phyloP scores from a whole-genome alignment of 2,797 vertebrate genomes.

The Sciurus carolinensis region DNA sequence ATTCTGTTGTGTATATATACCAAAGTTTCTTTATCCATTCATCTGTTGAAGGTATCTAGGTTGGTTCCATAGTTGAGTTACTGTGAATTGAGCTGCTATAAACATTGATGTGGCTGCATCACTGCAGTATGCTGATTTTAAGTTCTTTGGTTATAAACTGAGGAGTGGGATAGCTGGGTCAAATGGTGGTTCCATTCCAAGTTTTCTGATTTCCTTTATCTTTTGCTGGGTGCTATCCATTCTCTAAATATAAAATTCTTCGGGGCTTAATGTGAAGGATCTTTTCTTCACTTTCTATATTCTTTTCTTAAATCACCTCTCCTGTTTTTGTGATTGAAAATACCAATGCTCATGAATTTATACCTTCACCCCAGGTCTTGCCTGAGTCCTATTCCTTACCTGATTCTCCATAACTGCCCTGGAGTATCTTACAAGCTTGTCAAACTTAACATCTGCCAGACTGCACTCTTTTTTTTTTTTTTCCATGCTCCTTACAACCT shows the following conservation, averaged over 20 bases:
- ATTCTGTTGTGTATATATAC: too few species aligned
- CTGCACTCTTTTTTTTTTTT: not conserved
- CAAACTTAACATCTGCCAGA: slow-evolving; percentile 26
- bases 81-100: too few species aligned
- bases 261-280: not conserved
- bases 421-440: not conserved
- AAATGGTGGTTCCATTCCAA: too few species aligned
- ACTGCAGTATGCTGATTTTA: too few species aligned
- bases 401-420: not conserved
- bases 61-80: too few species aligned
- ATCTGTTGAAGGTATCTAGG: too few species aligned
- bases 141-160: too few species aligned
- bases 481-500: not conserved
- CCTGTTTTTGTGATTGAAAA: slow-evolving; percentile 28
- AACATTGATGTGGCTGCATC: too few species aligned
- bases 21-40: too few species aligned
- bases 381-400: not conserved
- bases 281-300: not conserved
- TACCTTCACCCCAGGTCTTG: not conserved
- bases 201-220: not conserved
- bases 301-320: slow-evolving; percentile 40
- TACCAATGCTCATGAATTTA: not conserved
- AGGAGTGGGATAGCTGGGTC: too few species aligned
- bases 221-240: not conserved
- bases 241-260: slow-evolving; percentile 37